phyloP scores from a whole-genome alignment of 2,888 invertebrate species.

The Lymantria monacha region DNA sequence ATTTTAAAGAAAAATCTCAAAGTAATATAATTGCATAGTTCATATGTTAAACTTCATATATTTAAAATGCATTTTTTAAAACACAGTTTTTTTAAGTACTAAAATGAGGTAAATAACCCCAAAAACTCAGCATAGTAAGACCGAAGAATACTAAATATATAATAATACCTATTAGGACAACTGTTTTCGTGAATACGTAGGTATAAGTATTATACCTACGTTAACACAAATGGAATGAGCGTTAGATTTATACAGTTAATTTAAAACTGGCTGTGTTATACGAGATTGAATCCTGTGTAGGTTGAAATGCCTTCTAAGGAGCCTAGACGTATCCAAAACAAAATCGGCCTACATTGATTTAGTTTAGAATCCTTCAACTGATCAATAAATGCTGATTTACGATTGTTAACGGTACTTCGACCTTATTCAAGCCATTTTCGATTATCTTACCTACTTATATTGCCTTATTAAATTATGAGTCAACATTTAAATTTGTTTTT shows the following conservation, averaged over 20 bases:
- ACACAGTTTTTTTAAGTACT: no score
- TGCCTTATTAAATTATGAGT: slow-evolving; percentile 34
- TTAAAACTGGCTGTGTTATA: not conserved
- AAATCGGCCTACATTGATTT: slow-evolving; percentile 19
- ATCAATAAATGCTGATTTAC: slow-evolving; percentile 27
- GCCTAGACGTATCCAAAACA: slow-evolving; percentile 36
- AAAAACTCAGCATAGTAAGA: no score
- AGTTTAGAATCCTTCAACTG: slow-evolving; percentile 23
- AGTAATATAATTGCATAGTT: no score
- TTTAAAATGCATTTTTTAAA: no score
- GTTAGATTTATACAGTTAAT: not conserved
- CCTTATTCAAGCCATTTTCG: slow-evolving; percentile 57
- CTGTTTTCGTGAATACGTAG: no score
- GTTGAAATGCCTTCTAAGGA: slow-evolving; percentile 6
- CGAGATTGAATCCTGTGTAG: not conserved
- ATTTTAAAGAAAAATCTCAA: no score
- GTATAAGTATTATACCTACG: no score
- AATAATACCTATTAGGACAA: no score
- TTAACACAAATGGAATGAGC: no score
- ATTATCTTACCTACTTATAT: slow-evolving; percentile 53
- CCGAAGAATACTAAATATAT: no score
- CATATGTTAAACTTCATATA: no score
- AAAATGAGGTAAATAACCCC: no score
- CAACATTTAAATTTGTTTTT: slow-evolving; percentile 20
- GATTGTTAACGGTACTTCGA: slow-evolving; percentile 53